These are phyloP conservation scores for Ctenodactylus gundi DNA, from an alignment of 2,113 vertebrate genomes.

Conservation along the genomic window DNA sequence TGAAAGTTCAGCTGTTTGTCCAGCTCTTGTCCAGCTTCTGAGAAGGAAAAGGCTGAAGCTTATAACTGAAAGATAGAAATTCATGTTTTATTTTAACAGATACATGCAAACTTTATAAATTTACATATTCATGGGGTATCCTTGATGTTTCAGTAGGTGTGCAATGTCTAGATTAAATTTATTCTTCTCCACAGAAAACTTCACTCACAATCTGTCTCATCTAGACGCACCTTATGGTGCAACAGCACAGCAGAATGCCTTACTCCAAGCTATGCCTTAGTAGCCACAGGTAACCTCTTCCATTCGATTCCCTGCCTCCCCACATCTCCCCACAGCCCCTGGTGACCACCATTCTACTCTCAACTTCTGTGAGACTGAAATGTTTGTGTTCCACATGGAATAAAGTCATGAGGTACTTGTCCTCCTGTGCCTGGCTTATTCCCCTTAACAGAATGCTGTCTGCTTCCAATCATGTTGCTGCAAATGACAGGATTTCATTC, in stretches of 20 bases:
- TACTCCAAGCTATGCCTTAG: background rate
- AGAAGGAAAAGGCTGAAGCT: background rate
- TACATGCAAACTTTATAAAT: background rate
- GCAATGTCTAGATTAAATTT: background rate
- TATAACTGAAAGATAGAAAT: background rate
- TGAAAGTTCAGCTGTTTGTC: background rate
- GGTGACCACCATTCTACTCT: background rate
- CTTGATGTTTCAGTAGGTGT: background rate
- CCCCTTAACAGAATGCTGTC: background rate
- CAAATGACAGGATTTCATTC: background rate
- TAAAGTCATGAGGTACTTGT: too few relatives aligned
- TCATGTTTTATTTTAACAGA: background rate
- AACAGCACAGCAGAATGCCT: background rate
- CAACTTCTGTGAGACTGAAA: background rate
- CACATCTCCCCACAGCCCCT: background rate
- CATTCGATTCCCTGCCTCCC: too few relatives aligned
- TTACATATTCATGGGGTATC: background rate
- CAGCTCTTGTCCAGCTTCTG: background rate
- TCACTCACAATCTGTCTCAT: too few relatives aligned
- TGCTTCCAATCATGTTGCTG: background rate
- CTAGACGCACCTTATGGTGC: too few relatives aligned
- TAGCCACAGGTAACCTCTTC: background rate
- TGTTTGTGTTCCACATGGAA: background rate
- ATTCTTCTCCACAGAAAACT: too few relatives aligned
- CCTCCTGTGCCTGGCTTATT: background rate